Evolutionary conservation across 2,113 vertebrate genomes (phyloP), one percentile per base, ranked within the genome.

Genomic region (Corvus hawaiiensis): DNA sequence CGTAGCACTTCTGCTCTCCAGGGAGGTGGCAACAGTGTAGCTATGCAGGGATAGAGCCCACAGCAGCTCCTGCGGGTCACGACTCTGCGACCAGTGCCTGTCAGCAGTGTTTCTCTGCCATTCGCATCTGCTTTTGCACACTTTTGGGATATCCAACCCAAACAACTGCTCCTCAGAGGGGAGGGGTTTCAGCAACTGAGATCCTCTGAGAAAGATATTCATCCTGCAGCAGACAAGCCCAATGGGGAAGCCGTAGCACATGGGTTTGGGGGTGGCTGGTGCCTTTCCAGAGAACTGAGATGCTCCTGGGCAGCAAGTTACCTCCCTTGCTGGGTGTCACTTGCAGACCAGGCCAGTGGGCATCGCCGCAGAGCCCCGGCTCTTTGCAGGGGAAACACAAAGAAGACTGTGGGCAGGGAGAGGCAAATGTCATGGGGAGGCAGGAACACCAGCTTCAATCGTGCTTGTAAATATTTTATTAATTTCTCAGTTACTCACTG

Each of bases 1-100:
- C 9, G 8, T 54, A 89, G 73, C 11, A 4, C 41, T 84, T 16
- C 63, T 46, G 73, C 46, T 62, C 28, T 58, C 56, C 2, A 3
- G 12, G 15, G 26, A 58, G 18, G 43, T 3, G 35, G 46, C 10
- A 73, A 39, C 52, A 73, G 68, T 13, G 6, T 54, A 89, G 72
- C 67, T 19, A 13, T 1, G 6, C 30, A 61, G 55, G 32, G 24
- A 72, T 0, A 41, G 44, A 73, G 30, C 22, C n/a, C 1, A 0
- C 39, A 66, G 59, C 35, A 49, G 80, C 22, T 26, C 85, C 84
- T 4, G 4, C 4, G 55, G 72, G 58, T 76, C 78, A 41, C 0
- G 0, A 4, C 27, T 80, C 15, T 17, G 3, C 1, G 26, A 68
- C 6, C 18, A 2, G 28, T 1, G 49, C 32, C 55, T 33, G 18